Evolutionary conservation across 2,888 invertebrate species (phyloP), one percentile per base, ranked within the genome.

Genomic region (Microplitis manilae): DNA sequence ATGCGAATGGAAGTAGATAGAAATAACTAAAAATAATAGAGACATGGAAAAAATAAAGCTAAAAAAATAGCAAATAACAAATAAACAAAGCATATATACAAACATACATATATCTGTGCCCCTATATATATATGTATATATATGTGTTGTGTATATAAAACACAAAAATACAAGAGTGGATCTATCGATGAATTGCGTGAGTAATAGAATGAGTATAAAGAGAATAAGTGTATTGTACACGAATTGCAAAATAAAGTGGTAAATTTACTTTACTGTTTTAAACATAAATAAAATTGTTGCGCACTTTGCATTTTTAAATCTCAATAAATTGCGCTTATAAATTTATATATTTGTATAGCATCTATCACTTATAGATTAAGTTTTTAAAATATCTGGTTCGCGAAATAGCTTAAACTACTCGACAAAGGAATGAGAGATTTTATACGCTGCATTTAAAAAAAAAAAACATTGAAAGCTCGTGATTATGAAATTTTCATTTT

Each of bases 241-340:
- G 67, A 61, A 30, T 61, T 59, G 17, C 61, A 61, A 8, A 76
- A 68, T 72, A 60, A 76, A 76, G 68, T 41, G 39, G 68, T 20
- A 39, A 72, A 76, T 72, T 76, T 72, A 76, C 72, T 71, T 67
- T 76, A 67, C 60, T 15, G 20, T 68, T 70, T 59, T 50, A 13
- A 50, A 50, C 13, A 50, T 50, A 38, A 71, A 60, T 71, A 59
- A 7, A 13, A 30, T 61, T 71, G 13, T 7, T 39, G 30, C 30
- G 30, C 71, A 62, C 71, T 62, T 40, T 71, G 40, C 7, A 71
- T 71, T 71, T 71, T 71, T 39, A 17, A n/a, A 38, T 68, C 38
- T 8, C 59, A 20, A 74, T 50, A 50, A 2, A 30, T 30, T 30
- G 30, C 1, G 20, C 30, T 30, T 30, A 30, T 30, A 2, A 30